These are phyloP conservation scores for Ophonus ardosiacus DNA, from an alignment of 2,888 invertebrate genomes.

Conservation along the genomic window DNA sequence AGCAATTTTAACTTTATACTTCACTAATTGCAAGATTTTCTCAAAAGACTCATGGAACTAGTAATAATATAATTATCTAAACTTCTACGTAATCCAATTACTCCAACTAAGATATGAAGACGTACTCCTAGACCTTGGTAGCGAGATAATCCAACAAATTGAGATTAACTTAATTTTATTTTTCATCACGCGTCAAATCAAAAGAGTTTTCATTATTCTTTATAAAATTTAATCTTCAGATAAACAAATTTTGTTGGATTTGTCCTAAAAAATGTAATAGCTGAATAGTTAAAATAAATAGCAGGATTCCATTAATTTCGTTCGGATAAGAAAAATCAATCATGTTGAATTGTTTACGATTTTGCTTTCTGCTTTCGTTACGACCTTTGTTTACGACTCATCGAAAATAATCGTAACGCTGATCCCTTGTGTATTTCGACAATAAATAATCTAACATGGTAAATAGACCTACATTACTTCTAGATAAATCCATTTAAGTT, in stretches of 20 bases:
- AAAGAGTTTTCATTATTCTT: no score
- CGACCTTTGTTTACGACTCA: not conserved
- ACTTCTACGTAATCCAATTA: not conserved
- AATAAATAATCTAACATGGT: not conserved
- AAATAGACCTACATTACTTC: no score
- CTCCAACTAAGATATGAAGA: not conserved
- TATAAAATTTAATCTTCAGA: no score
- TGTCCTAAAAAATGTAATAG: not conserved
- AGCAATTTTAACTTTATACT: not conserved
- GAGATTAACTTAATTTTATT: not conserved
- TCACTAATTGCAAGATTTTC: not conserved
- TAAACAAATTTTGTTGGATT: not conserved
- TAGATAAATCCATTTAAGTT: no score
- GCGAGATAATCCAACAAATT: not conserved
- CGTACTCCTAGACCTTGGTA: not conserved
- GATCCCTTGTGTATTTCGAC: not conserved
- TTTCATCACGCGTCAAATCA: not conserved
- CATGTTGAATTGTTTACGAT: not conserved
- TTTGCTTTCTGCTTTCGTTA: not conserved
- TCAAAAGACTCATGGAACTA: not conserved
- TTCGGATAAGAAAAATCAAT: not conserved
- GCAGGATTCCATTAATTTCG: conserved; percentile 1
- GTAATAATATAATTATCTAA: not conserved
- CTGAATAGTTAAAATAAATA: not conserved
- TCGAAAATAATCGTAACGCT: not conserved